phyloP scores from a whole-genome alignment of 1,140 invertebrate species.

The Drosophila carrolli region DNA sequence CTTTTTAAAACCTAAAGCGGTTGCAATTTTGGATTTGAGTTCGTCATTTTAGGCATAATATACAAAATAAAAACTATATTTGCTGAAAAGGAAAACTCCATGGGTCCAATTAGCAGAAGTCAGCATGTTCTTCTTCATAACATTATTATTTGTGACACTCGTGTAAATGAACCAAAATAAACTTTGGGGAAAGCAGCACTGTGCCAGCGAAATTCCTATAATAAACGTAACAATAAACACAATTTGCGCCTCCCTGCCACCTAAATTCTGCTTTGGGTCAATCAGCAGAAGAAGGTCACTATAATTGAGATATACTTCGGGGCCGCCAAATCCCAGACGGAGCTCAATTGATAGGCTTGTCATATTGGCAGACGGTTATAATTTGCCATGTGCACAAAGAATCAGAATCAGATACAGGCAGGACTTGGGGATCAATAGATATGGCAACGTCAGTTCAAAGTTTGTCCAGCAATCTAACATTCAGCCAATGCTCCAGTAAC shows the following conservation, averaged over 20 bases:
- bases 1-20: no score
- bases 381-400: conserved; percentile 55
- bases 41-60: no score
- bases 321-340: conserved; percentile 28
- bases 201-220: conserved; percentile 14
- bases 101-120: conserved; percentile 48
- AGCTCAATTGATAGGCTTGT: conserved; percentile 61
- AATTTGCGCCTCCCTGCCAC: conserved; percentile 41
- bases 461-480: conserved; percentile 20
- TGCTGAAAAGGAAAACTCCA: no score
- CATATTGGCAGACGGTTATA: conserved; percentile 55
- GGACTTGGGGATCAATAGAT: conserved; percentile 18
- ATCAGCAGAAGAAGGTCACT: conserved; percentile 36
- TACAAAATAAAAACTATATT: no score
- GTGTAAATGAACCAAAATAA: conserved; percentile 29
- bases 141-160: conserved; percentile 16
- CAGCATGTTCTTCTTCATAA: conserved; percentile 49
- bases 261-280: conserved; percentile 44
- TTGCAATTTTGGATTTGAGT: no score
- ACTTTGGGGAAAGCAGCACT: conserved; percentile 14
- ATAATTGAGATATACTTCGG: conserved; percentile 46
- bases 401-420: conserved; percentile 7
- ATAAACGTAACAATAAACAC: conserved; percentile 66
- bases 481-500: conserved; percentile 6
- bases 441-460: conserved; percentile 41